phyloP scores from a whole-genome alignment of 1,140 invertebrate species.

The Diuraphis noxia region DNA sequence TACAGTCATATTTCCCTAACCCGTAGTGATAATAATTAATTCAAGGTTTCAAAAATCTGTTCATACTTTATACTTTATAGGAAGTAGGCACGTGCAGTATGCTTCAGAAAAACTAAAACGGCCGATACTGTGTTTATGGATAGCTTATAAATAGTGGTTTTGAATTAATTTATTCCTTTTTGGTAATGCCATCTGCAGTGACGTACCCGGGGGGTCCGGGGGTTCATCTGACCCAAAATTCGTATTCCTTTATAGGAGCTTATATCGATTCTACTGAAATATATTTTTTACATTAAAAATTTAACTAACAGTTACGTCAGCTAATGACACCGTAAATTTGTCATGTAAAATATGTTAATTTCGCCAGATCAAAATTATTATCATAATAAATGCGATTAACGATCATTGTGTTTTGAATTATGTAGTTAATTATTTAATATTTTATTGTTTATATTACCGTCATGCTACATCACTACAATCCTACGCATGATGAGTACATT shows the following conservation, averaged over 20 bases:
- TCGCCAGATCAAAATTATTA: too few relatives aligned
- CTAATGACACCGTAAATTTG: too few relatives aligned
- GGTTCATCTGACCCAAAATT: not conserved
- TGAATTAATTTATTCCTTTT: not conserved
- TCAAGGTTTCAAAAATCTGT: constrained; percentile 1
- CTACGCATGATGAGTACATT: too few relatives aligned
- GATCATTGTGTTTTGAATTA: too few relatives aligned
- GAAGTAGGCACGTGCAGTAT: not conserved
- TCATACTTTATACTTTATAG: not conserved
- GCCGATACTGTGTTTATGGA: not conserved
- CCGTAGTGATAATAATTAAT: not conserved
- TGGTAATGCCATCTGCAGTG: not conserved
- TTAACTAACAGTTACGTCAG: too few relatives aligned
- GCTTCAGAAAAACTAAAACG: not conserved
- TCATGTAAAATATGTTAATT: too few relatives aligned
- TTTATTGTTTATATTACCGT: too few relatives aligned
- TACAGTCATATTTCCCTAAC: not conserved
- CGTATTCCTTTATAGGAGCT: not conserved
- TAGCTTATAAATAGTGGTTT: not conserved
- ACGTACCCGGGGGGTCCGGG: not conserved
- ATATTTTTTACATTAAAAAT: too few relatives aligned
- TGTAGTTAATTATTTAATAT: too few relatives aligned
- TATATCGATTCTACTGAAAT: too few relatives aligned
- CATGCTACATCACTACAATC: too few relatives aligned
- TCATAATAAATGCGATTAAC: too few relatives aligned